Percentiles rank a stretch among this genome's conserved stretches.
Conservation (phyloP, 1,140 invertebrate genomes). For the Oedothorax gibbosus region DNA sequence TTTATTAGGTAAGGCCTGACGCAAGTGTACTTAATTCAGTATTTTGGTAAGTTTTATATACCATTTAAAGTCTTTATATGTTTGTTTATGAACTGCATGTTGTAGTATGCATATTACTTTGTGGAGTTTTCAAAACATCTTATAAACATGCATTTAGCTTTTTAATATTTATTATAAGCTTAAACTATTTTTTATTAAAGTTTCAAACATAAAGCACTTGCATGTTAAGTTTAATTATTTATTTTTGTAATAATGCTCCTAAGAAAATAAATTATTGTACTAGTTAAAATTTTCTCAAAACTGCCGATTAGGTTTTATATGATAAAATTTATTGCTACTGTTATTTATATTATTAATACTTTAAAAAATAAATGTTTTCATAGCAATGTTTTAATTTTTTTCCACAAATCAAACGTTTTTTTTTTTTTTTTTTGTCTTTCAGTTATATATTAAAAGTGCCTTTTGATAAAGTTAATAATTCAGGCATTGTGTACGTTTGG, state of each 20-base stretch:
- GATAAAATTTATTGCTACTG: too few species aligned
- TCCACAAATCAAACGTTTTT: neutral
- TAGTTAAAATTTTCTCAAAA: too few species aligned
- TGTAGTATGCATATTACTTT: neutral
- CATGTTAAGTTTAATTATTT: too few species aligned
- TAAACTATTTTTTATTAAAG: too few species aligned
- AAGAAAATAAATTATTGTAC: too few species aligned
- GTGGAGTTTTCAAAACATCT: neutral
- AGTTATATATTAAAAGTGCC: conserved; percentile 97
- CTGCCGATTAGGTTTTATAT: too few species aligned
- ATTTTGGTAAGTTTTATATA: conserved; percentile 69
- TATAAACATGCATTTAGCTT: too few species aligned
- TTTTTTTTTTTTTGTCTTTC: conserved; percentile 61
- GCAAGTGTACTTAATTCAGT: conserved; percentile 74
- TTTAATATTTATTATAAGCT: too few species aligned
- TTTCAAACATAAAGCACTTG: too few species aligned
- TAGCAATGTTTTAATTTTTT: neutral
- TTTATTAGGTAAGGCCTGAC: conserved; percentile 77
- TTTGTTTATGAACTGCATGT: conserved; percentile 7
- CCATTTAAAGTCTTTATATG: conserved; percentile 19
- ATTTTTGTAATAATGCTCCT: neutral
- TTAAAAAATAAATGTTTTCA: too few species aligned
- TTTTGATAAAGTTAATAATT: conserved; percentile 89
- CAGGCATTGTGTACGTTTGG: conserved; percentile 98
- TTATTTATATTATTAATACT: too few species aligned